These are phyloP conservation scores for Trematocara stigmaticum DNA, from an alignment of 2,113 vertebrate species.

Conservation along the genomic window DNA sequence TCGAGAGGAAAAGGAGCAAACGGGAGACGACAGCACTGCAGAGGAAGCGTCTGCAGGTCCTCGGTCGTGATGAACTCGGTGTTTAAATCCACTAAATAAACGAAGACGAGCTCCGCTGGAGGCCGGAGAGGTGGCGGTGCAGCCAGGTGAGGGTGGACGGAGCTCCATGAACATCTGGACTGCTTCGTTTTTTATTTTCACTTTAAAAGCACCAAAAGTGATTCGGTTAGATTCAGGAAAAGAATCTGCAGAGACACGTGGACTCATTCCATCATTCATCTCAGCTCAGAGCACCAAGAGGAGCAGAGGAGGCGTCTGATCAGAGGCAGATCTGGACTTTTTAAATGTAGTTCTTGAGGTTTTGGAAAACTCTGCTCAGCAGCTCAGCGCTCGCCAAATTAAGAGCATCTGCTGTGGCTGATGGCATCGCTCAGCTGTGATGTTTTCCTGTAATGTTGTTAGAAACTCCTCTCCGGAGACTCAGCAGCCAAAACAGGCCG, in stretches of 20 bases:
- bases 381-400: not conserved
- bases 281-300: fast-evolving
- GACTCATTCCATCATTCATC: not conserved
- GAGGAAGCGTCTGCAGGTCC: not conserved
- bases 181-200: not conserved
- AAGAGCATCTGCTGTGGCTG: conserved; percentile 1
- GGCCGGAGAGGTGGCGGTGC: not conserved
- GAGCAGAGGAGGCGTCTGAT: not conserved
- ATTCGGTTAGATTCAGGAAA: not conserved
- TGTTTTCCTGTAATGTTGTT: not conserved
- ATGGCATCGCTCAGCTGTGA: not conserved
- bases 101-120: fast-evolving
- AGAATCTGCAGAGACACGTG: not conserved
- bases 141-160: not conserved
- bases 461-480: not conserved
- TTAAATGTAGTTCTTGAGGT: not conserved
- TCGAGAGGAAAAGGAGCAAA: not conserved
- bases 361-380: not conserved
- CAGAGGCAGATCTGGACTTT: fast-evolving
- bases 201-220: not conserved
- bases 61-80: not conserved
- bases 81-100: not conserved
- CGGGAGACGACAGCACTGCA: not conserved
- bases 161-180: not conserved
- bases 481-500: not conserved